Conservation (phyloP, 1,140 invertebrate species). For the Holcopasites calliopsidis region DNA sequence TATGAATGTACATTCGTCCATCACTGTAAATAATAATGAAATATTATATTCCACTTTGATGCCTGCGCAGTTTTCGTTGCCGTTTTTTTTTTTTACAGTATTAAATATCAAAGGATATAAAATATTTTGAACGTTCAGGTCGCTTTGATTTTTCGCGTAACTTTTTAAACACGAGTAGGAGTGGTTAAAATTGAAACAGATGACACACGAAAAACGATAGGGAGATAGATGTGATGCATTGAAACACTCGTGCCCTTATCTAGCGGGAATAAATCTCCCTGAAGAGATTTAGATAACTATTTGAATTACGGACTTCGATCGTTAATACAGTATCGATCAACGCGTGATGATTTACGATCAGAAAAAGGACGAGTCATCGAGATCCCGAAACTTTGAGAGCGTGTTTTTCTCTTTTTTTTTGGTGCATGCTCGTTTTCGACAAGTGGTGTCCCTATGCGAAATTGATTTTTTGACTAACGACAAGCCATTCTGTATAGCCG, state of each 20-base stretch:
- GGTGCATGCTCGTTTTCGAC: neutral
- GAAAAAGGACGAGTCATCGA: conserved; percentile 7
- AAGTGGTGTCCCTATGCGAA: neutral
- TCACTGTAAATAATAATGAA: too few species aligned
- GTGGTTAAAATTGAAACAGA: neutral
- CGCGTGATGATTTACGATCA: conserved; percentile 29
- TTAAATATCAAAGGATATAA: too few species aligned
- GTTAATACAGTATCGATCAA: conserved; percentile 35
- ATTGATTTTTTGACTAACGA: neutral
- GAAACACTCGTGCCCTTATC: conserved; percentile 10
- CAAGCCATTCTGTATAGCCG: neutral
- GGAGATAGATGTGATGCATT: neutral
- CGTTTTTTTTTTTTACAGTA: too few species aligned
- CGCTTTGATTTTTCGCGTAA: too few species aligned
- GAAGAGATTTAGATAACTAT: conserved; percentile 24
- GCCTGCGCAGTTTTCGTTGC: too few species aligned
- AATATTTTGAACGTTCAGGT: too few species aligned
- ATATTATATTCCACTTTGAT: too few species aligned
- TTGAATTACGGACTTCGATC: conserved; percentile 23
- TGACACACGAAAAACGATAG: neutral
- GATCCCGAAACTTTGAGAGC: neutral
- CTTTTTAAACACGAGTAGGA: neutral
- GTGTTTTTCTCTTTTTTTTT: neutral
- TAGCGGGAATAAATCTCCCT: conserved; percentile 28
- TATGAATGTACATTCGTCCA: too few species aligned